Conservation (phyloP, 2,888 invertebrate species). For the Pteria penguin region DNA sequence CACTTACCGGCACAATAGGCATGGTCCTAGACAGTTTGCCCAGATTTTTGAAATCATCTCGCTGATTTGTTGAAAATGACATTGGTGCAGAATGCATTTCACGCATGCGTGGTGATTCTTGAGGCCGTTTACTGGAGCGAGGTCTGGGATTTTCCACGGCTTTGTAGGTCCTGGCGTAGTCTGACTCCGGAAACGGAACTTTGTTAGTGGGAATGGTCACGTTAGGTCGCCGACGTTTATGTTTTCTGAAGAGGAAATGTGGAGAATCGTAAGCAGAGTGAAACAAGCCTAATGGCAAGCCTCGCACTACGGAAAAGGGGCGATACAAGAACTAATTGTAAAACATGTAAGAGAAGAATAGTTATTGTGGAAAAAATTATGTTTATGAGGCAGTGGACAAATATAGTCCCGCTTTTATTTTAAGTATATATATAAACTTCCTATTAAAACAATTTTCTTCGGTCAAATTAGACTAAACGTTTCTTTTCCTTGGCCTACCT, state of each 20-base stretch:
- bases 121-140: constrained; percentile 75
- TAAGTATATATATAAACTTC: too few species aligned
- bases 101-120: constrained; percentile 56
- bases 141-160: constrained; percentile 62
- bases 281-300: too few species aligned
- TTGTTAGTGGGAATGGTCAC: constrained; percentile 46
- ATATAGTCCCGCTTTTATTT: too few species aligned
- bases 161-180: constrained; percentile 72
- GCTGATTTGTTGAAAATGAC: constrained; percentile 73
- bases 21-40: constrained; percentile 62
- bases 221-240: constrained; percentile 57
- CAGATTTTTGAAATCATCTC: constrained; percentile 66
- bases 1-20: constrained; percentile 65
- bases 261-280: too few species aligned
- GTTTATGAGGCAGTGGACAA: too few species aligned
- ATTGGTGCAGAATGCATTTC: constrained; percentile 69
- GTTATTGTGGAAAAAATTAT: too few species aligned
- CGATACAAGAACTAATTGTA: too few species aligned
- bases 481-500: too few species aligned
- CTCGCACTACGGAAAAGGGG: too few species aligned
- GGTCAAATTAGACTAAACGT: too few species aligned
- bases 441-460: too few species aligned
- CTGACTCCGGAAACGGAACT: constrained; percentile 60
- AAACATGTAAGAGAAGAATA: too few species aligned
- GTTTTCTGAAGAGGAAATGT: constrained; percentile 55